Percentiles rank a stretch among this genome's conserved stretches.
Evolutionary conservation across 2,888 invertebrate species (phyloP).

Genomic region (Sclerodermus sp.): DNA sequence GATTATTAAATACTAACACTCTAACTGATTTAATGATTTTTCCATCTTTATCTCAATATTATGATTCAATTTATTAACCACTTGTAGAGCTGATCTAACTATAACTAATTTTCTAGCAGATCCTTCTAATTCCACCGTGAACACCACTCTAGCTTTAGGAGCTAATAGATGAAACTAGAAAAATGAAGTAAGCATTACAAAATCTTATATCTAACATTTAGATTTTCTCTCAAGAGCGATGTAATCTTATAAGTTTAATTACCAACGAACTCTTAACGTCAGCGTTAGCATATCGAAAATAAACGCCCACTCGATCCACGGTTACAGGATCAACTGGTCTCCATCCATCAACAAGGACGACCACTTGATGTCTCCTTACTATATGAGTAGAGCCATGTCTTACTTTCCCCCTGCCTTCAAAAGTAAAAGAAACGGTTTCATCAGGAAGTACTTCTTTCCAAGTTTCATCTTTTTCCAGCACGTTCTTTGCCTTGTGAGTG

Average conservation of each 20-base stretch:
- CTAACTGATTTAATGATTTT: conserved; percentile 59
- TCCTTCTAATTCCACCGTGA: conserved; percentile 89
- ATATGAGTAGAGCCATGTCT: conserved; percentile 76
- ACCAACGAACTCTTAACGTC: conserved; percentile 38
- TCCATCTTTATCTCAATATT: conserved; percentile 74
- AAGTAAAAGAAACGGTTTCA: conserved; percentile 82
- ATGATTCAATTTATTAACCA: conserved; percentile 76
- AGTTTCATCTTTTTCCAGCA: conserved; percentile 58
- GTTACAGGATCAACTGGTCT: conserved; percentile 83
- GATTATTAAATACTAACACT: conserved; percentile 42
- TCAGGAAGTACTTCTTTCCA: conserved; percentile 77
- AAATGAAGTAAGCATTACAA: conserved; percentile 4
- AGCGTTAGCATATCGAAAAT: conserved; percentile 73
- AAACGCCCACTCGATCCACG: conserved; percentile 93
- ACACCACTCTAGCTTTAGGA: conserved; percentile 76
- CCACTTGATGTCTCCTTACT: conserved; percentile 81
- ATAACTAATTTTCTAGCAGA: conserved; percentile 92
- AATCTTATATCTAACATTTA: background rate
- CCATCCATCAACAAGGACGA: conserved; percentile 90
- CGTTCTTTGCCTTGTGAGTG: conserved; percentile 49
- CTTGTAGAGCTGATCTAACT: conserved; percentile 84
- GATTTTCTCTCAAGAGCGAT: background rate
- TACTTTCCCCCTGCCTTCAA: conserved; percentile 74
- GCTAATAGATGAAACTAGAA: conserved; percentile 29
- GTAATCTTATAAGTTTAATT: background rate